A percentile compares a stretch with the other conserved stretches of the same genome.
Conservation (phyloP, 2,113 vertebrate species). For the Psilopogon haemacephalus region DNA sequence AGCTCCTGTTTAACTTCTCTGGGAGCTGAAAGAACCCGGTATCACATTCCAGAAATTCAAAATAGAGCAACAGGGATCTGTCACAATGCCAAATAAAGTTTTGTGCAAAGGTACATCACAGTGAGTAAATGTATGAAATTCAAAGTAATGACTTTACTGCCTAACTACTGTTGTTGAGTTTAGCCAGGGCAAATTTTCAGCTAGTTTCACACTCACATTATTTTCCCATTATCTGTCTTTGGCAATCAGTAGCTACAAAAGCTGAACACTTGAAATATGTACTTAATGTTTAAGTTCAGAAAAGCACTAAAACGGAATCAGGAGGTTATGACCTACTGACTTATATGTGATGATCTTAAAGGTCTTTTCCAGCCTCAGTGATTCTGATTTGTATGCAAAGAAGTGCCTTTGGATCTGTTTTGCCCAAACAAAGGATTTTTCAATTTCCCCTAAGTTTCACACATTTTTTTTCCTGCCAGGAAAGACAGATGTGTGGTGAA, state of each 20-base stretch:
- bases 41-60: neutral
- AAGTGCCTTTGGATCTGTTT: neutral
- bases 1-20: neutral
- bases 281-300: neutral
- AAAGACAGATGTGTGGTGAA: neutral
- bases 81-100: neutral
- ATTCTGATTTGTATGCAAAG: neutral
- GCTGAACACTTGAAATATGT: neutral
- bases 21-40: neutral
- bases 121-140: neutral
- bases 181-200: neutral
- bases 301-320: neutral
- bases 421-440: neutral
- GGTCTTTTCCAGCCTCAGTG: no score
- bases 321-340: neutral
- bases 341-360: no score
- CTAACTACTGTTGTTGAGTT: neutral
- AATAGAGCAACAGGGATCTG: neutral
- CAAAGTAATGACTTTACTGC: neutral
- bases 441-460: neutral
- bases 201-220: neutral
- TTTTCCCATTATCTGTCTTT: neutral
- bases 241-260: neutral
- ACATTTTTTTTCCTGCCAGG: neutral
- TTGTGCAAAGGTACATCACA: accelerated